Evolutionary conservation across 2,888 invertebrate species (phyloP).

Genomic region (Tuta absoluta): DNA sequence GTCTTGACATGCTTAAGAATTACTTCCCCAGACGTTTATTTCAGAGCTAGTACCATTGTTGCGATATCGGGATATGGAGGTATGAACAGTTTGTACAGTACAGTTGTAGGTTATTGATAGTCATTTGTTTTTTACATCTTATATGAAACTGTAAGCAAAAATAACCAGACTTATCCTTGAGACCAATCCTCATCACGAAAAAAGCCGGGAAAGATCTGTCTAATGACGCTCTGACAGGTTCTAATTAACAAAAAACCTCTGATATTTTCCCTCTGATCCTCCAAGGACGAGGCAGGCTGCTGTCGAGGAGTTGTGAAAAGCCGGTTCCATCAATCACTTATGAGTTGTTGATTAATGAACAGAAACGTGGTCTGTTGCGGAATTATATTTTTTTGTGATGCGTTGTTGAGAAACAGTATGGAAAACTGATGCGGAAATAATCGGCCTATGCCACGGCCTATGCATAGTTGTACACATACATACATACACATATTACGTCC

Average conservation of each 20-base stretch:
- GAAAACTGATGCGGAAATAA: no score
- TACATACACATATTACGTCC: no score
- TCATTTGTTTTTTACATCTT: no score
- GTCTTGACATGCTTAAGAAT: no score
- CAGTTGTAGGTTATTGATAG: no score
- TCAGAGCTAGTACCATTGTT: no score
- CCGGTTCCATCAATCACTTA: slow-evolving; percentile 31
- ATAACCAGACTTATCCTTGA: background rate
- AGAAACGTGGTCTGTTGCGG: slow-evolving; percentile 15
- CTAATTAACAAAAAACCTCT: slow-evolving; percentile 7
- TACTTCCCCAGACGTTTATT: no score
- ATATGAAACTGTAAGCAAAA: background rate
- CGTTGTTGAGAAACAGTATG: no score
- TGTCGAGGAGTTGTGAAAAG: background rate
- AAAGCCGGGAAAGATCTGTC: background rate
- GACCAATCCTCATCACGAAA: background rate
- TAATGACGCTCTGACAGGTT: background rate
- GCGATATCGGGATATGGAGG: no score
- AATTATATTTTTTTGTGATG: background rate
- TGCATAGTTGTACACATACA: no score
- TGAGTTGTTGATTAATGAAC: slow-evolving; percentile 32
- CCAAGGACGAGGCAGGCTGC: background rate
- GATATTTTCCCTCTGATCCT: background rate
- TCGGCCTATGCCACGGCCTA: no score
- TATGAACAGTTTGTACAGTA: no score